Evolutionary conservation across 2,797 vertebrate genomes (phyloP), one percentile per base, ranked within the genome.

Genomic region (Coccyzus lansbergi): DNA sequence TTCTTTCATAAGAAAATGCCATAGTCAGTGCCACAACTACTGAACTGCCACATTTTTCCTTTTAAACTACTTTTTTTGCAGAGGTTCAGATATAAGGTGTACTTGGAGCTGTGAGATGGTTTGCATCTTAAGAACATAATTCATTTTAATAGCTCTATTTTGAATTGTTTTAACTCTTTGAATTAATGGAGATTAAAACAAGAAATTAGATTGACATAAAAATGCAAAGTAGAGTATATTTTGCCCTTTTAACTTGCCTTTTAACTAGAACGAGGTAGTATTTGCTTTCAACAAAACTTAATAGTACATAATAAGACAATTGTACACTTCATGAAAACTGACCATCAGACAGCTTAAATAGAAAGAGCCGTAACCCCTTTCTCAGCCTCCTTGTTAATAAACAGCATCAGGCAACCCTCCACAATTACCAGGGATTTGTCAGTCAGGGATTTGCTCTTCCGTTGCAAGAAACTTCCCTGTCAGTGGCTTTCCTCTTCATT

Each of bases 131-230:
- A 87, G 86, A 95, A 88, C 15, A 12, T 55, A 69, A 74, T 91
- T 85, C 46, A 86, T 79, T 92, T 92, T 89, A 93, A 88, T 85
- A 42, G 72, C 65, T 95, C 95, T 89, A 85, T 92, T 93, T 95
- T 87, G 88, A 95, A 92, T 68, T 81, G 59, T 65, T 93, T 86
- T 83, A 85, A 70, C 38, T 87, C 68, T 80, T 79, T 67, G 86
- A 93, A 92, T 94, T 93, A 96, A 94, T 60, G 24, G n/a, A 93
- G 59, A 91, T 68, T 65, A 44, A 87, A 94, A 91, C 82, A 94
- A 78, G 76, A 85, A 91, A 83, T 5, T 5, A 85, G 34, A 89
- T 67, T 33, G 81, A 67, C 82, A 64, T 44, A 65, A 92, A 92
- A 92, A 77, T 36, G 78, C 9, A 10, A 94, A 86, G 67, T 12